Base-by-base conservation (phyloP, 2,888 invertebrate genomes). In the Torymus aiolomorphi region DNA sequence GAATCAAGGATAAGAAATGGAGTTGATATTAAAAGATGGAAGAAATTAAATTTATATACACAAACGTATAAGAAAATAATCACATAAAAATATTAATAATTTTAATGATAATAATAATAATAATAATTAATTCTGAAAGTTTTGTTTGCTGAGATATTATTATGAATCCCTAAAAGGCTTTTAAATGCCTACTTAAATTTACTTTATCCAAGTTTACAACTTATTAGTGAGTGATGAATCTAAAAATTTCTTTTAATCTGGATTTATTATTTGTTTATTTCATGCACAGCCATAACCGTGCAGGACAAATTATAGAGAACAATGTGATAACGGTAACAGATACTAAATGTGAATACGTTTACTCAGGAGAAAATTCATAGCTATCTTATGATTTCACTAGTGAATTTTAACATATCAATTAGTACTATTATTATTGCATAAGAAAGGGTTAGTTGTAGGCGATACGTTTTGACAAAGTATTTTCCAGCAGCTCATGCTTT, bases 401-500 rank as follows among this genome's bases (percentile, higher is more conserved):
- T 73, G 66, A 67, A 49, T 67, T 67, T 24, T 67, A 73, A 52
- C 49, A 73, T 56, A 67, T 78, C 49, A 80, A 76, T 52, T 31
- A 69, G 54, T 69, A 69, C 62, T 82, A 77, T 76, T 80, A 81
- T 84, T 84, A 85, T 83, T 82, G 82, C 83, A 82, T 76, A 84
- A 82, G 83, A 84, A 83, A 85, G 84, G 81, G 85, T 87, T 86
- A 83, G 82, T 84, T 85, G 83, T 82, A 84, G 84, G 86, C 86
- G 84, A 84, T 85, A 86, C 86, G 84, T 82, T 85, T 83, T 84
- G 83, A 87, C 83, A 83, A 84, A 84, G 82, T 88, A 84, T 86
- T 85, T 84, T 85, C 85, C 86, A 87, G 84, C 86, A 84, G 83
- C 86, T 87, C 85, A 86, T 87, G 87, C 87, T 88, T 88, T 88